Evolutionary conservation across 2,797 vertebrate species (phyloP).

Genomic region (Cynopterus sphinx): DNA sequence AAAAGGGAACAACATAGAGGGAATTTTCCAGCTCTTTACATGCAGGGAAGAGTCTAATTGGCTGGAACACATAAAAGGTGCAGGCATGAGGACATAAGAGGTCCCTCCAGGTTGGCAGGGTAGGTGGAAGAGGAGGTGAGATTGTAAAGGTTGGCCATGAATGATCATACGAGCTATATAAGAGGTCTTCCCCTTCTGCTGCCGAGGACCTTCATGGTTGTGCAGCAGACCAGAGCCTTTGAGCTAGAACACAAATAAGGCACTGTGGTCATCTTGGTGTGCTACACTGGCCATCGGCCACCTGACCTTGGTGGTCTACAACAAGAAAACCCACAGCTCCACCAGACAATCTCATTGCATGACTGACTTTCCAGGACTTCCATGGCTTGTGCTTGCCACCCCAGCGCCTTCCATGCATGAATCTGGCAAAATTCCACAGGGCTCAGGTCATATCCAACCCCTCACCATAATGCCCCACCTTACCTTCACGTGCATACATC

Average conservation of each 20-base stretch:
- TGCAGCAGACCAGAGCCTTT: neutral
- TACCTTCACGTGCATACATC: rapidly evolving
- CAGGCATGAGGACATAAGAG: neutral
- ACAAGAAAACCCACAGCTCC: neutral
- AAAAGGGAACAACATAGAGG: neutral
- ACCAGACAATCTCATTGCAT: neutral
- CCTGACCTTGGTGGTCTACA: neutral
- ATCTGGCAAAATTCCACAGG: neutral
- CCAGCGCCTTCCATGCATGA: neutral
- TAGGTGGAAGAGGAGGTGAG: neutral
- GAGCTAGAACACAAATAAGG: neutral
- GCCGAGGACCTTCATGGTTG: neutral
- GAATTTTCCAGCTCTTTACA: neutral
- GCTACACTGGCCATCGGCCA: neutral
- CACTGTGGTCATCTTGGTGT: too few relatives aligned
- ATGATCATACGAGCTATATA: rapidly evolving
- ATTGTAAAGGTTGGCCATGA: neutral
- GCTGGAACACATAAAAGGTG: neutral
- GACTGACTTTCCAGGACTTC: neutral
- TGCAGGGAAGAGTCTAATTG: neutral
- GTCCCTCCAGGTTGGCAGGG: neutral
- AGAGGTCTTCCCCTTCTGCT: neutral
- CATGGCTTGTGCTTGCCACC: neutral
- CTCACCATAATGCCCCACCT: too few relatives aligned
- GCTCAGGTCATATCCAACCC: too few relatives aligned